These are phyloP conservation scores for Apamea anceps DNA, from an alignment of 2,888 invertebrate species.

Conservation along the genomic window DNA sequence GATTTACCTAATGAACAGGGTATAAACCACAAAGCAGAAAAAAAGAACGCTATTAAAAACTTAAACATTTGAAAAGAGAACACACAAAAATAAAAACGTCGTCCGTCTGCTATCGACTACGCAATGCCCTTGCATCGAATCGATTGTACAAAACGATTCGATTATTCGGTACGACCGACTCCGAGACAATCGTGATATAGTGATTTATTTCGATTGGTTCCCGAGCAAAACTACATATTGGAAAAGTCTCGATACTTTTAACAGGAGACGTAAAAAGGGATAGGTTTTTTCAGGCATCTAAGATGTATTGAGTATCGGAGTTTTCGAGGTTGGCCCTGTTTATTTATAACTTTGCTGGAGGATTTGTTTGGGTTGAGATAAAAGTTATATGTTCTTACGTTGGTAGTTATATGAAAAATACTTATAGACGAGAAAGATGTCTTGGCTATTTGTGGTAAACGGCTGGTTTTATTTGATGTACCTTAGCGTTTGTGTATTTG, in stretches of 20 bases:
- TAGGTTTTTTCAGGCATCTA: constrained; percentile 55
- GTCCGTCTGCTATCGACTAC: constrained; percentile 63
- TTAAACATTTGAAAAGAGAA: constrained; percentile 37
- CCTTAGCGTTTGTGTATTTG: not conserved
- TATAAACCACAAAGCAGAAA: not conserved
- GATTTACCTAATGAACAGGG: no score
- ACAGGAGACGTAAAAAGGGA: constrained; percentile 55
- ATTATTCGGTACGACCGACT: constrained; percentile 65
- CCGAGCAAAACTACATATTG: constrained; percentile 69
- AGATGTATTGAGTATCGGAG: constrained; percentile 57
- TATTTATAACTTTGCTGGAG: constrained; percentile 47
- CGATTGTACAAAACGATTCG: constrained; percentile 65
- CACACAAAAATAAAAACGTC: constrained; percentile 32
- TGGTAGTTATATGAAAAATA: constrained; percentile 6
- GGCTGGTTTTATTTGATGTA: not conserved
- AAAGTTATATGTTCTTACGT: constrained; percentile 21
- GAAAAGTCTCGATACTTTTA: constrained; percentile 64
- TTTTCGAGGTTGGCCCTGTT: constrained; percentile 34
- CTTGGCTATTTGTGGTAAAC: not conserved
- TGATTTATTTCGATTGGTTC: constrained; percentile 71
- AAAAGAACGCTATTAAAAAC: constrained; percentile 2
- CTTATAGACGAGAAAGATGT: not conserved
- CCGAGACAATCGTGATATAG: constrained; percentile 66
- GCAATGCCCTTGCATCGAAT: constrained; percentile 67
- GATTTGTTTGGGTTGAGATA: constrained; percentile 41